phyloP scores from a whole-genome alignment of 1,140 invertebrate genomes.

The Goniozus legneri region DNA sequence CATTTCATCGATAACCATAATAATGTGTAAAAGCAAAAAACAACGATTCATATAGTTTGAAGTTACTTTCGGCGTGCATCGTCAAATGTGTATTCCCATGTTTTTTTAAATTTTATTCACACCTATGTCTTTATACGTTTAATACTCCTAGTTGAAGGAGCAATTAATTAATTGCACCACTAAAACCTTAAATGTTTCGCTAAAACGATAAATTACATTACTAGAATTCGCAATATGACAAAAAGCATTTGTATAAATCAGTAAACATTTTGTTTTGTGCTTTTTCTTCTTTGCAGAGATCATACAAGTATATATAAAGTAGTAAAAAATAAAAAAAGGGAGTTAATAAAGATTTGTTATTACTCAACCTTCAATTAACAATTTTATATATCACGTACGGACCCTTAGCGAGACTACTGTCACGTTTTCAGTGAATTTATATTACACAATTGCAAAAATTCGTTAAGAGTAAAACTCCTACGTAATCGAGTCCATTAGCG shows the following conservation, averaged over 20 bases:
- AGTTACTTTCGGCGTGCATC: no score
- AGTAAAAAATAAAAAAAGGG: conserved; percentile 52
- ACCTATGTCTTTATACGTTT: no score
- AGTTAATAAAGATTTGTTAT: conserved; percentile 48
- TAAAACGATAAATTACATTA: conserved; percentile 33
- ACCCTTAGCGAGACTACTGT: conserved; percentile 8
- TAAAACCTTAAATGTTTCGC: no score
- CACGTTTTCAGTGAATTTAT: conserved; percentile 16
- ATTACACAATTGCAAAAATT: not conserved
- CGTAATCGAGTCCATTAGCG: no score
- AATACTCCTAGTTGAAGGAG: no score
- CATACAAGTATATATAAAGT: conserved; percentile 53
- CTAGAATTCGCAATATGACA: conserved; percentile 45
- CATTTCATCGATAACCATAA: no score
- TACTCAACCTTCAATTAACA: conserved; percentile 38
- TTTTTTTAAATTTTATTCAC: no score
- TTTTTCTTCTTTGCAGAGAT: conserved; percentile 55
- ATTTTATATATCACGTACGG: conserved; percentile 37
- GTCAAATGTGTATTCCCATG: no score
- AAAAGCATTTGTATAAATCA: conserved; percentile 52
- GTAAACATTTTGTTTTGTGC: conserved; percentile 51
- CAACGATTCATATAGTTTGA: no score
- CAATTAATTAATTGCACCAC: no score
- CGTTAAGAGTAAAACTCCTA: not conserved
- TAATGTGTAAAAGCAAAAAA: no score